Conservation (phyloP, 1,140 invertebrate species). For the Neomicropteryx cornuta region DNA sequence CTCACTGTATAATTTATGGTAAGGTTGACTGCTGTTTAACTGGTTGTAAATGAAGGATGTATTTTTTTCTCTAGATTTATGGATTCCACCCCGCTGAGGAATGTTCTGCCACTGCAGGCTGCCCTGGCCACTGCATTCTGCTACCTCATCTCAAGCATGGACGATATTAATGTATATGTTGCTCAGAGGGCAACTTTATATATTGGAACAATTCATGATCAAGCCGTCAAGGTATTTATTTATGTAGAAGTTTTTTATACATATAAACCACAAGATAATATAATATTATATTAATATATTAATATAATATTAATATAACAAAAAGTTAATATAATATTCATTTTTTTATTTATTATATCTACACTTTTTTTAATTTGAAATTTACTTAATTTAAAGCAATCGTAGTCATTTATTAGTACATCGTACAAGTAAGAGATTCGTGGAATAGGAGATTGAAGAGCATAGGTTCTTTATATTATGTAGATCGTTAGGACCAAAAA, state of each 20-base stretch:
- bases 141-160: constrained; percentile 90
- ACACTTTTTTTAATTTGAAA: too few species aligned
- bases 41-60: too few species aligned
- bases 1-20: too few species aligned
- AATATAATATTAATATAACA: background rate
- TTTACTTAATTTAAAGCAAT: too few species aligned
- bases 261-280: background rate
- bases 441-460: too few species aligned
- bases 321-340: constrained; percentile 8
- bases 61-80: constrained; percentile 55
- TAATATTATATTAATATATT: constrained; percentile 1
- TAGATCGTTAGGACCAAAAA: too few species aligned
- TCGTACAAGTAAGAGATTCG: too few species aligned
- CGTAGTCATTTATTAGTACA: too few species aligned
- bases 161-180: constrained; percentile 90
- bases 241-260: too few species aligned
- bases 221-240: constrained; percentile 55
- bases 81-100: constrained; percentile 76
- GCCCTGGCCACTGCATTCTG: constrained; percentile 93
- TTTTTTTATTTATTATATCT: constrained; percentile 5
- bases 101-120: constrained; percentile 79
- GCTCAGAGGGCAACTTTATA: constrained; percentile 88
- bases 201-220: constrained; percentile 88
- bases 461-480: too few species aligned
- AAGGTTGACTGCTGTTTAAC: too few species aligned